phyloP scores from a whole-genome alignment of 53 echinoderm and acorn worm species.

The Holothuria scabra region DNA sequence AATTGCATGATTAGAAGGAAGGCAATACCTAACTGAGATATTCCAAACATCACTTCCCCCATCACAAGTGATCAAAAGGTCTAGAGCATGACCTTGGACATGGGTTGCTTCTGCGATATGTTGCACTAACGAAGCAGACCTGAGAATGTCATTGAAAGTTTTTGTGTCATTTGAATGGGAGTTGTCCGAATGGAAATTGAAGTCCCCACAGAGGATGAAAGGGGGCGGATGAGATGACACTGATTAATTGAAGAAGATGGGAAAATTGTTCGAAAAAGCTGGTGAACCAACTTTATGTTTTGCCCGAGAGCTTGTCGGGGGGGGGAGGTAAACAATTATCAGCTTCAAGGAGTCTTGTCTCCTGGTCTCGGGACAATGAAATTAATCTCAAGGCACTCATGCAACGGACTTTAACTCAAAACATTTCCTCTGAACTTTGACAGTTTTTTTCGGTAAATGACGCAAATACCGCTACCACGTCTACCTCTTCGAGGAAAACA shows the following conservation, averaged over 20 bases:
- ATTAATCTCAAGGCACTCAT: too few species aligned
- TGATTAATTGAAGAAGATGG: neutral
- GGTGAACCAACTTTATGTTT: neutral
- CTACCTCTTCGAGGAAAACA: conserved; percentile 14
- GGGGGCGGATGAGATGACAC: neutral
- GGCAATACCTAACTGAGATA: neutral
- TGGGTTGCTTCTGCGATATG: conserved; percentile 6
- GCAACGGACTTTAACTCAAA: conserved; percentile 19
- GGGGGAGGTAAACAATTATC: neutral
- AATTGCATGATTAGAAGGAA: conserved; percentile 21
- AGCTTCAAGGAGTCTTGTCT: neutral
- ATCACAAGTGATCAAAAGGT: neutral
- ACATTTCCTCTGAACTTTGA: too few species aligned
- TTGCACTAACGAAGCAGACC: neutral
- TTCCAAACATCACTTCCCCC: neutral
- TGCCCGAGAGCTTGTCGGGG: neutral
- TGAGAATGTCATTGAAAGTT: conserved; percentile 9
- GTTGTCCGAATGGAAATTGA: conserved; percentile 22
- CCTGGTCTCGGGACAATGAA: neutral
- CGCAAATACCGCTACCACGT: conserved; percentile 43
- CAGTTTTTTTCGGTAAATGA: neutral
- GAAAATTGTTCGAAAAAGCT: conserved; percentile 28
- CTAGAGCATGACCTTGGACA: conserved; percentile 7
- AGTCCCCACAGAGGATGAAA: conserved; percentile 4
- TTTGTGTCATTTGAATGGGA: neutral